These are phyloP conservation scores for Chymomyza costata DNA, from an alignment of 1,140 invertebrate genomes.

Conservation along the genomic window DNA sequence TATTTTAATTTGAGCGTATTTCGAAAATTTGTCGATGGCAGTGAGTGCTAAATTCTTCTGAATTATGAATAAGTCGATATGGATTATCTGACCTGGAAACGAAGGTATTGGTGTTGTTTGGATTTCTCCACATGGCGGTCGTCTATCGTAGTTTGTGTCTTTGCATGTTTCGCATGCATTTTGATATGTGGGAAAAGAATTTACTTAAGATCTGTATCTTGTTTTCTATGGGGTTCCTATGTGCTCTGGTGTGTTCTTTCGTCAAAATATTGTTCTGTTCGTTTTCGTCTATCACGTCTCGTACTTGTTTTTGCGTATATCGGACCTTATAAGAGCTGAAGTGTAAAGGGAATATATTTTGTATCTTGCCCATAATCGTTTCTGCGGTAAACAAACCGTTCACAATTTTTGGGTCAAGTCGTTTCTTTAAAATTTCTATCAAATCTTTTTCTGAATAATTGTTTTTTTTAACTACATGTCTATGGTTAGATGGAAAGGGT, in stretches of 20 bases:
- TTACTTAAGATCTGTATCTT: slow-evolving; percentile 1
- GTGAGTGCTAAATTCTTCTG: slow-evolving; percentile 12
- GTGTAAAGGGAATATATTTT: slow-evolving; percentile 13
- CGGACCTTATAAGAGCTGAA: slow-evolving; percentile 9
- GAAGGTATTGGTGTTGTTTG: slow-evolving; percentile 7
- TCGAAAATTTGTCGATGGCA: slow-evolving; percentile 30
- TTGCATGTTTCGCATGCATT: too few relatives aligned
- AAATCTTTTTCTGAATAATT: too few relatives aligned
- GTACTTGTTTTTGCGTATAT: slow-evolving; percentile 6
- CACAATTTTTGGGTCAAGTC: slow-evolving; percentile 5
- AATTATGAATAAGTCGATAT: slow-evolving; percentile 9
- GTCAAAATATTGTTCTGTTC: slow-evolving; percentile 4
- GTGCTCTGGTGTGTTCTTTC: slow-evolving; percentile 14
- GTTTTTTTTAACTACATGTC: too few relatives aligned
- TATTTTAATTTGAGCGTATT: slow-evolving; percentile 17
- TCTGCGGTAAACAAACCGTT: slow-evolving; percentile 12
- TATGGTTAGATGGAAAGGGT: too few relatives aligned
- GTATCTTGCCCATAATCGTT: slow-evolving; percentile 10
- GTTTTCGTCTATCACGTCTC: neutral
- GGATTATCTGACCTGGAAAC: slow-evolving; percentile 6
- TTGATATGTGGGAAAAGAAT: too few relatives aligned
- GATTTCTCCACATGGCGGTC: too few relatives aligned
- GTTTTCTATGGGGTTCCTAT: slow-evolving; percentile 17
- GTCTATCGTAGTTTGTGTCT: too few relatives aligned
- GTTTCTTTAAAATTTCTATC: too few relatives aligned